Percentiles rank a stretch among this genome's conserved stretches.
phyloP scores from a whole-genome alignment of 2,888 invertebrate genomes.

The Vesta saturnalis region DNA sequence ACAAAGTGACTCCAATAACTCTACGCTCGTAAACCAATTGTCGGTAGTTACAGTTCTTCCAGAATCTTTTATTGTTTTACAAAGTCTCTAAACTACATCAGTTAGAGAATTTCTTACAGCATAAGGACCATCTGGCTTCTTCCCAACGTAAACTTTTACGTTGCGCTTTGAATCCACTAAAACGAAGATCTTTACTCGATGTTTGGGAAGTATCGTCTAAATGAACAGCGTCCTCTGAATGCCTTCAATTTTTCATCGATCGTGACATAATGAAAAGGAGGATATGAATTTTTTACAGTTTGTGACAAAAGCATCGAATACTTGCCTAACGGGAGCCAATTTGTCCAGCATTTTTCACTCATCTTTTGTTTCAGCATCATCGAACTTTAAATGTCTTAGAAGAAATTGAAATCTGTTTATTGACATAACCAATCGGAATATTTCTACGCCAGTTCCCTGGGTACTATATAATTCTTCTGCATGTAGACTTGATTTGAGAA shows the following conservation, averaged over 20 bases:
- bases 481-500: background rate
- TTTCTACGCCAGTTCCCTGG: slow-evolving; percentile 15
- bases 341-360: slow-evolving; percentile 26
- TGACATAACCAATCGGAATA: slow-evolving; percentile 13
- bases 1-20: background rate
- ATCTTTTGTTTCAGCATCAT: too few species aligned
- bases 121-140: slow-evolving; percentile 43
- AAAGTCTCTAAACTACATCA: slow-evolving; percentile 12
- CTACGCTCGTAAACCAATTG: too few species aligned
- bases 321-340: slow-evolving; percentile 1
- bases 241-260: slow-evolving; percentile 39
- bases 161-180: background rate
- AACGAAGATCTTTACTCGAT: background rate
- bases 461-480: background rate
- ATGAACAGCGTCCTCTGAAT: slow-evolving; percentile 22
- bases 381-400: background rate
- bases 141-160: slow-evolving; percentile 28
- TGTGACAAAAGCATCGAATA: slow-evolving; percentile 20
- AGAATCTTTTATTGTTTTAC: slow-evolving; percentile 25
- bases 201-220: background rate
- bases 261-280: too few species aligned
- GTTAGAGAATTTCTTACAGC: too few species aligned
- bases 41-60: background rate
- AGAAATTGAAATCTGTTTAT: slow-evolving; percentile 3
- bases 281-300: slow-evolving; percentile 42